Conservation (phyloP, 2,888 invertebrate species). For the Mellilla xanthometata region DNA sequence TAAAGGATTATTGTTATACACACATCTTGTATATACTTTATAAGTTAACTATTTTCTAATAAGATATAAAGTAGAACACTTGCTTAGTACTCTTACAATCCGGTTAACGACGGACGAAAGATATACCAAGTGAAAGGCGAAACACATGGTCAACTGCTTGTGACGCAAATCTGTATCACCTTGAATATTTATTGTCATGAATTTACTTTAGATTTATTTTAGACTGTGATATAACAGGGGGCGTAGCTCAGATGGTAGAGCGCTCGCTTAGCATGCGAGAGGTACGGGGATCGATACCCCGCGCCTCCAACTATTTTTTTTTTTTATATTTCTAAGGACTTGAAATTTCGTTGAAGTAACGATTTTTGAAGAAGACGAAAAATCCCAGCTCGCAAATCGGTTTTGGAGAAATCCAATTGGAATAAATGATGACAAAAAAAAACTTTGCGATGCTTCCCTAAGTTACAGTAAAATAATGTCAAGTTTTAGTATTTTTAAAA, state of each 20-base stretch:
- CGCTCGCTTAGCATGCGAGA: conserved; percentile 83
- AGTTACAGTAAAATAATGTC: no score
- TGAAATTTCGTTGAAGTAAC: no score
- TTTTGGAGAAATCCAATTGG: no score
- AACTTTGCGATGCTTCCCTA: no score
- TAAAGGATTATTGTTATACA: no score
- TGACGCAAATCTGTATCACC: conserved; percentile 7
- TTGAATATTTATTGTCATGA: conserved; percentile 1
- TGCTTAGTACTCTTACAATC: background rate
- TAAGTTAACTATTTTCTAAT: no score
- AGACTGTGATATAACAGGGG: conserved; percentile 45
- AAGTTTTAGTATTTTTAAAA: no score
- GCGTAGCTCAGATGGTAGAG: conserved; percentile 83
- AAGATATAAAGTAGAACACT: conserved; percentile 11
- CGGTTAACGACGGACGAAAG: conserved; percentile 1
- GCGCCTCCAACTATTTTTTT: conserved; percentile 64
- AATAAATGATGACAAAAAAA: no score
- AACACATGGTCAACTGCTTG: conserved; percentile 4
- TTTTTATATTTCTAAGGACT: no score
- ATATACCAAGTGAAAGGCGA: conserved; percentile 13
- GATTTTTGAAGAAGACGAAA: no score
- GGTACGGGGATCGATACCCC: conserved; percentile 82
- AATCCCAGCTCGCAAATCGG: no score
- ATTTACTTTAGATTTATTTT: conserved; percentile 3
- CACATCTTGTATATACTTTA: no score